Percentiles rank a stretch among this genome's conserved stretches.
These are phyloP conservation scores for Drosophila ohnishii DNA, from an alignment of 1,140 invertebrate species.

Conservation along the genomic window DNA sequence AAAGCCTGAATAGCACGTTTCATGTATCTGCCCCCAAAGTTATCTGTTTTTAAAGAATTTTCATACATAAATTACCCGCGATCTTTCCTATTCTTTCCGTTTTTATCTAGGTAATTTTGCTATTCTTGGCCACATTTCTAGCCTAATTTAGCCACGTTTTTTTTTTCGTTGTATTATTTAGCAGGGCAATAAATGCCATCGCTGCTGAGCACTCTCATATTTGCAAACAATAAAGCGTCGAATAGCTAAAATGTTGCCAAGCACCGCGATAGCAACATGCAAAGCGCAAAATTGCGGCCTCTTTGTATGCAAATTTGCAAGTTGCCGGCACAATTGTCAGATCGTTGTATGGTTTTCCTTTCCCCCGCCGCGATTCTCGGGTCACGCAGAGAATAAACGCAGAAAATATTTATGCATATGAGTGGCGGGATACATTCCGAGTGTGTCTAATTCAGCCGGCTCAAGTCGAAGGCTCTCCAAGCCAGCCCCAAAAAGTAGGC, in stretches of 20 bases:
- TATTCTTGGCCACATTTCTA: conserved; percentile 23
- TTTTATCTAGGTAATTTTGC: not conserved
- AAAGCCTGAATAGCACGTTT: not conserved
- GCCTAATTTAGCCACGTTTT: conserved; percentile 14
- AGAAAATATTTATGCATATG: conserved; percentile 75
- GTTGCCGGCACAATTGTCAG: conserved; percentile 62
- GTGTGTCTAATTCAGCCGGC: conserved; percentile 58
- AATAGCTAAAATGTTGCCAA: conserved; percentile 34
- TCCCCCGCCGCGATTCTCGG: conserved; percentile 12
- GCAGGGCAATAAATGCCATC: conserved; percentile 37
- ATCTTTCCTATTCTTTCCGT: not conserved
- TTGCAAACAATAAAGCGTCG: conserved; percentile 68
- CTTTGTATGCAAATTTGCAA: conserved; percentile 62
- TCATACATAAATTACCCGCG: conserved; percentile 1
- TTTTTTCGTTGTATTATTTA: conserved; percentile 12
- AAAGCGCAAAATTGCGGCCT: conserved; percentile 51
- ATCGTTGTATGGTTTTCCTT: conserved; percentile 33
- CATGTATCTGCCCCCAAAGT: not conserved
- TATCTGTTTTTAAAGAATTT: conserved; percentile 2
- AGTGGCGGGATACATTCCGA: conserved; percentile 40
- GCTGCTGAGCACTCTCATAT: conserved; percentile 48
- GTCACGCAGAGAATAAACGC: conserved; percentile 55
- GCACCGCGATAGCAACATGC: conserved; percentile 39
- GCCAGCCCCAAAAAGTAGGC: conserved; percentile 65
- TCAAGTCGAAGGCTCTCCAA: conserved; percentile 41